Base-by-base conservation (phyloP, 1,140 invertebrate species). In the Sarcophaga bullata region DNA sequence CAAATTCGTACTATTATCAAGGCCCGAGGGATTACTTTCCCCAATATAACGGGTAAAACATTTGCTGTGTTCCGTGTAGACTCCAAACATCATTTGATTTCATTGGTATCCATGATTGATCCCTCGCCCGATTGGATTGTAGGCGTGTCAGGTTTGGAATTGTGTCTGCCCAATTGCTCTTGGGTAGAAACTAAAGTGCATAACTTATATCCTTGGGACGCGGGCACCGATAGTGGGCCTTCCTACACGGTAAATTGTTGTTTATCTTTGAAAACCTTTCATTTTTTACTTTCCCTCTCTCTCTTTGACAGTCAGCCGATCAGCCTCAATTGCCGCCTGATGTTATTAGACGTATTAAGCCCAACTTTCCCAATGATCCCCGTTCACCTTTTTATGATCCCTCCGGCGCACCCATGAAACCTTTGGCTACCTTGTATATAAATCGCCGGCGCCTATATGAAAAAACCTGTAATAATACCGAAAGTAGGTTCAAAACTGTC, bases 51-150 rank as follows among this genome's bases (percentile, higher is more conserved):
- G 11, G 96, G 96, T 0, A 96, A 95, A 87, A 99, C 97, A 0
- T 97, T 97, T 85, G 98, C 97, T 0, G 96, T 98, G 0, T 98
- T 99, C 87, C 92, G 97, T n/a, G 97, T 98, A 0, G 97, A 99
- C 88, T 94, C 93, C 72, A 94, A 95, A 81, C 96, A 99, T 89
- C 98, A 99, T 91, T 91, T 99, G 5, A 95, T 99, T 87, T 99
- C 98, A 0, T 90, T 99, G 11, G 96, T 99, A 0, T 96, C 97
- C 10, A 99, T 98, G 95, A 94, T 98, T 81, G 95, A 96, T 84
- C 98, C 98, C 0, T 98, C 97, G 4, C 98, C 98, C 0, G 98
- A 99, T 91, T 99, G 98, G 98, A 96, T 99, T 83, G 96, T 99
- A 0, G 98, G 98, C 0, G 95, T 99, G 0, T 97, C 96, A 0